Evolutionary conservation across 1,140 invertebrate species (phyloP), one percentile per base, ranked within the genome.

Genomic region (Zeugodacus cucurbitae): DNA sequence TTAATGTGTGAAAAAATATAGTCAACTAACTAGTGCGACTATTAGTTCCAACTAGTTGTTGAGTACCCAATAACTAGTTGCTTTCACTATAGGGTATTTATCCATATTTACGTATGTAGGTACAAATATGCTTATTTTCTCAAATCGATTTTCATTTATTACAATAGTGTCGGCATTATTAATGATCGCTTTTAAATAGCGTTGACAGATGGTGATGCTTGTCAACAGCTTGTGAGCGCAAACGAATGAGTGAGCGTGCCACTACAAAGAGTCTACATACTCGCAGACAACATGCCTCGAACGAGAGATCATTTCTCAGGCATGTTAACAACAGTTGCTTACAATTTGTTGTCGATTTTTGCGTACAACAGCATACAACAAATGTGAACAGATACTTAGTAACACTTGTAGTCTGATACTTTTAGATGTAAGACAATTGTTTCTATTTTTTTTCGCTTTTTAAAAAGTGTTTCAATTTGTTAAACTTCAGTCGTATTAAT

Each of bases 131-230:
- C 41, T 48, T 82, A 82, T 82, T 82, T 44, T 82, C 67, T 26
- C 26, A 82, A 34, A 48, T 82, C 74, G 74, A 82, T 82, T 82
- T 82, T 26, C 74, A 82, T 82, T 82, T 82, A 48, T 26, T 82
- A 82, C n/a, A 48, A 22, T 22, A 59, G 85, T 58, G 59, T 48
- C 57, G 87, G 41, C 87, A 87, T 67, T 87, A 92, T 92, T 92
- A 91, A 92, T 92, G 90, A 92, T 92, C 91, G 91, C 91, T 92
- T 92, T 92, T 92, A 92, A 92, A 91, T 89, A 89, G 90, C 89
- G 90, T 89, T 90, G 90, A 91, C 91, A 90, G 89, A 89, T 86
- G 90, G 88, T 86, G 89, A 90, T 92, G 86, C 54, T 64, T 87
- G 86, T 64, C 86, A 64, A 82, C 74, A 82, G 74, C 74, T 54